Percentiles rank a stretch among this genome's conserved stretches.
Evolutionary conservation across 2,113 vertebrate genomes (phyloP).

Genomic region (Halcyon malimbica): DNA sequence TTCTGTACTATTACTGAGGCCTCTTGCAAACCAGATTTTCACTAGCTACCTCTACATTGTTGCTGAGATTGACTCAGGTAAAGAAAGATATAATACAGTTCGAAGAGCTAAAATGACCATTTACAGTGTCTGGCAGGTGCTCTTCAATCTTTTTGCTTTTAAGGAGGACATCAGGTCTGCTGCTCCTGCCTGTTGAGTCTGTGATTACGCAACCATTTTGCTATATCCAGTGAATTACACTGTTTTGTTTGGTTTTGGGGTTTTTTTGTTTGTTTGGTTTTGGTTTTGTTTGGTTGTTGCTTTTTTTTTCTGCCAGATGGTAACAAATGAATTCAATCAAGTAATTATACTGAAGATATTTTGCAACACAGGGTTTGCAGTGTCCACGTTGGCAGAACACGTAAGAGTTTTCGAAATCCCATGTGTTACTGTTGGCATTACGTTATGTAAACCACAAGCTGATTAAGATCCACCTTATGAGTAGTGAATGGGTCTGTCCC

Average conservation of each 20-base stretch:
- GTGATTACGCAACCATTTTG: not conserved
- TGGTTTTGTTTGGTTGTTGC: not conserved
- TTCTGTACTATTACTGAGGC: not conserved
- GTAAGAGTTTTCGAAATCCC: not conserved
- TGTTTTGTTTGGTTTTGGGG: not conserved
- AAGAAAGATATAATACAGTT: not conserved
- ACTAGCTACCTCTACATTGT: not conserved
- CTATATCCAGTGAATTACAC: not conserved
- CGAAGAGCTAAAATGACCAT: not conserved
- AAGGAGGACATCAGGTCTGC: not conserved
- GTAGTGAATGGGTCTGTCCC: not conserved
- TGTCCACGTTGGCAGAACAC: not conserved
- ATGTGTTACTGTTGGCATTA: rapidly evolving
- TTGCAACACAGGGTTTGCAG: not conserved
- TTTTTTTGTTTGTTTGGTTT: not conserved
- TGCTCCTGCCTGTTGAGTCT: not conserved
- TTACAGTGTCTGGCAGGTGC: not conserved
- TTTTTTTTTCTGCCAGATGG: not conserved
- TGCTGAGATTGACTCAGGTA: not conserved
- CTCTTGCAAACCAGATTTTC: not conserved
- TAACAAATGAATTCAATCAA: not conserved
- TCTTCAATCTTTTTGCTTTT: not conserved
- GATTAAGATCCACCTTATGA: not conserved
- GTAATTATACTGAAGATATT: not conserved
- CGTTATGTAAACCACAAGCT: rapidly evolving